phyloP scores from a whole-genome alignment of 2,113 vertebrate genomes.

The Mohoua ochrocephala region DNA sequence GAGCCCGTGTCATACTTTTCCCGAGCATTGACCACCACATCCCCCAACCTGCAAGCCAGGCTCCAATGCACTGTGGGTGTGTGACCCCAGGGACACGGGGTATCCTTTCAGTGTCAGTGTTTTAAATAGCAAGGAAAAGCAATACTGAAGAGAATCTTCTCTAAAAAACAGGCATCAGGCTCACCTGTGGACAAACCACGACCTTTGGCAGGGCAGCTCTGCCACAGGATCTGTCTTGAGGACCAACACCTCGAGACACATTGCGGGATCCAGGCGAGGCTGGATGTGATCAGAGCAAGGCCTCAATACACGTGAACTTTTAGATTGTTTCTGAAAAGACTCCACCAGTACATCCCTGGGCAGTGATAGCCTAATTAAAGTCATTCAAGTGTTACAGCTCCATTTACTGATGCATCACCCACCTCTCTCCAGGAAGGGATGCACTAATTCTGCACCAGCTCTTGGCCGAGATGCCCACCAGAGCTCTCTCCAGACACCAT shows the following conservation, averaged over 20 bases:
- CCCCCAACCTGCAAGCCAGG: neutral
- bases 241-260: neutral
- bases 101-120: neutral
- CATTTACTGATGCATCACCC: neutral
- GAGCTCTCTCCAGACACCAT: neutral
- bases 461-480: accelerated
- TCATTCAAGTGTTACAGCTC: neutral
- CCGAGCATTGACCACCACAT: accelerated
- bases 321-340: neutral
- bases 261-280: accelerated
- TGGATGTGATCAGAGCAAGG: neutral
- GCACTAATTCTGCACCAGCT: neutral
- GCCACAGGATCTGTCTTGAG: accelerated
- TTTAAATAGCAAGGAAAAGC: neutral
- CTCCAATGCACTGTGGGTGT: accelerated
- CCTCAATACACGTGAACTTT: neutral
- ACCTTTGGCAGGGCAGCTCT: neutral
- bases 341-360: neutral
- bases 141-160: neutral
- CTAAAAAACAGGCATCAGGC: neutral
- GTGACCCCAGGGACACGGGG: accelerated
- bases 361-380: neutral
- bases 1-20: accelerated
- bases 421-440: neutral
- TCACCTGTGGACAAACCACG: neutral